Percentiles rank a stretch among this genome's conserved stretches.
phyloP scores from a whole-genome alignment of 53 echinoderm and acorn worm genomes.

The Hippasteria phrygiana region DNA sequence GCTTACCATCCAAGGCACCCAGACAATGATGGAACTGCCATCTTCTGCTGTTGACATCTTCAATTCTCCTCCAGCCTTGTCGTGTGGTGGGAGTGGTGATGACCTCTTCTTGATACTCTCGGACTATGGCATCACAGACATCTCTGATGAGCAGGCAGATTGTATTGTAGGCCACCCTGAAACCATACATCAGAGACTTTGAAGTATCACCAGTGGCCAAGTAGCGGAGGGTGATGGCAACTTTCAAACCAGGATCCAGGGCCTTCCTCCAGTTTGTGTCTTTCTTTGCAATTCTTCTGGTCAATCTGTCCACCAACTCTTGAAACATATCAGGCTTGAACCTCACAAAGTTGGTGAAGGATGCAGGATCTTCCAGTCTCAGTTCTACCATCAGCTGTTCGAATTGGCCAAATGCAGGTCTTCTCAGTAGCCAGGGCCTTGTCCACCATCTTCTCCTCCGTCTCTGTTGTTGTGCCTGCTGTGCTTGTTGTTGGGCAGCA shows the following conservation, averaged over 20 bases:
- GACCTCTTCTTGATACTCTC: conserved; percentile 31
- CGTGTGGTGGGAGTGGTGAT: background rate
- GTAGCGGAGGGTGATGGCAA: conserved; percentile 47
- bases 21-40: conserved; percentile 69
- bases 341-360: conserved; percentile 70
- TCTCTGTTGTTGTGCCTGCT: no score
- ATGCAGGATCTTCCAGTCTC: conserved; percentile 44
- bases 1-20: conserved; percentile 67
- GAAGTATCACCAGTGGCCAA: background rate
- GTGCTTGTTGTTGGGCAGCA: no score
- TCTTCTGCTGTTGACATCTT: conserved; percentile 4
- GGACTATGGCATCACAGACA: conserved; percentile 68
- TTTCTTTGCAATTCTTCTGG: conserved; percentile 50
- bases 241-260: conserved; percentile 36
- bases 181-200: background rate
- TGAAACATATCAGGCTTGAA: conserved; percentile 69
- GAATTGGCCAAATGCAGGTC: conserved; percentile 12
- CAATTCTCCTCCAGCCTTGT: conserved; percentile 28
- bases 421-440: no score
- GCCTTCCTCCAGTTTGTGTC: conserved; percentile 31
- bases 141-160: conserved; percentile 58
- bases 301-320: conserved; percentile 58
- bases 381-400: conserved; percentile 39
- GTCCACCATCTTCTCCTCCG: no score
- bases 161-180: conserved; percentile 12